These are phyloP conservation scores for Graphium colonna DNA, from an alignment of 2,888 invertebrate species.

Conservation along the genomic window DNA sequence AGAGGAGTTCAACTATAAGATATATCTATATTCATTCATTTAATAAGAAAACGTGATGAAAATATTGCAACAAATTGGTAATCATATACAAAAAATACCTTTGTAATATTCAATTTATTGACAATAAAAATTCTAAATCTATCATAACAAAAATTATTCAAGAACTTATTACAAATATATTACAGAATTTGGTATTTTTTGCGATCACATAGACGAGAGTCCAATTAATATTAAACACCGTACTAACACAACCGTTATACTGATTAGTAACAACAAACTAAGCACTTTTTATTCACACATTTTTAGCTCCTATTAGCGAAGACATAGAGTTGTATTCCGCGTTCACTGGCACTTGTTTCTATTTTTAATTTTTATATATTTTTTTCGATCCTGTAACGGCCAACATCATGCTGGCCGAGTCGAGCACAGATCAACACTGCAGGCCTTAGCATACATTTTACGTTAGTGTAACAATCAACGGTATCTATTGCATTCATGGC, in stretches of 20 bases:
- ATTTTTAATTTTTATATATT: background rate
- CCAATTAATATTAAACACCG: conserved; percentile 5
- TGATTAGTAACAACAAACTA: background rate
- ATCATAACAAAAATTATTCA: background rate
- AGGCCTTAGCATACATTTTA: conserved; percentile 8
- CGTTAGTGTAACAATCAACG: conserved; percentile 18
- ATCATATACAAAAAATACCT: too few relatives aligned
- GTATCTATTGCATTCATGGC: conserved; percentile 31
- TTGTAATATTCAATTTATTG: too few relatives aligned
- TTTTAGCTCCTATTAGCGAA: background rate
- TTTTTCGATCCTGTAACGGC: background rate
- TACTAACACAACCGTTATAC: conserved; percentile 5
- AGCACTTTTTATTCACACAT: background rate
- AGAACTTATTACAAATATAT: background rate
- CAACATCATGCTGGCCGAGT: conserved; percentile 5
- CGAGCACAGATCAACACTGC: conserved; percentile 17
- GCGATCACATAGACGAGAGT: background rate
- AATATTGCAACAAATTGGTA: background rate
- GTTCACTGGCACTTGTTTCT: background rate
- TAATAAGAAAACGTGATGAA: background rate
- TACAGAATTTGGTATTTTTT: too few relatives aligned
- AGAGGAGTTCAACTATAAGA: too few relatives aligned
- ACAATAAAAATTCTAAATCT: background rate
- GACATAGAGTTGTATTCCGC: too few relatives aligned
- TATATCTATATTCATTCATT: too few relatives aligned